Conservation (phyloP, 2,888 invertebrate genomes). For the Rhamphomyia laevipes region DNA sequence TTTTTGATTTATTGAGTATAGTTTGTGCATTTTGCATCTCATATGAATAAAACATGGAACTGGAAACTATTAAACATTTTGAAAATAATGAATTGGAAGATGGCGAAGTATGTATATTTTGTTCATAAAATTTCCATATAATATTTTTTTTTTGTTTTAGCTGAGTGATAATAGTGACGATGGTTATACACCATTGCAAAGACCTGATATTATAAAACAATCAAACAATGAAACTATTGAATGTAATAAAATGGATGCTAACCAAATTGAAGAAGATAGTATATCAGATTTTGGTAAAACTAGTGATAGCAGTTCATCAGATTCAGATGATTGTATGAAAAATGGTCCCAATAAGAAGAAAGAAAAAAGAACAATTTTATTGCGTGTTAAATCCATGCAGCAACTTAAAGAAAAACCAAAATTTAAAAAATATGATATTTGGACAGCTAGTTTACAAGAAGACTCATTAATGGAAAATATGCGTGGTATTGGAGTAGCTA, state of each 20-base stretch:
- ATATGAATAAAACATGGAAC: too few relatives aligned
- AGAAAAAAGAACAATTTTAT: constrained; percentile 28
- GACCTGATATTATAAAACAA: constrained; percentile 20
- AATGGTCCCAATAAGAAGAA: constrained; percentile 22
- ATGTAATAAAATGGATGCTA: constrained; percentile 4
- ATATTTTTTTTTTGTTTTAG: background rate
- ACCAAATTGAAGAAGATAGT: constrained; percentile 19
- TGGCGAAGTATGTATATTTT: background rate
- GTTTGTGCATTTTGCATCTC: too few relatives aligned
- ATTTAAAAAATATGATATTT: constrained; percentile 63
- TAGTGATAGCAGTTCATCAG: constrained; percentile 25
- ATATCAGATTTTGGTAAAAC: constrained; percentile 24
- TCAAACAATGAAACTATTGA: constrained; percentile 7
- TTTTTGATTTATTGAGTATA: too few relatives aligned
- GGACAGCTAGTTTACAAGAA: constrained; percentile 63
- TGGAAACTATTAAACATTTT: background rate
- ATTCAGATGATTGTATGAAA: constrained; percentile 29
- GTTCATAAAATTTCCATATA: background rate
- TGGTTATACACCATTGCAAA: constrained; percentile 32
- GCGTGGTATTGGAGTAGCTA: constrained; percentile 62
- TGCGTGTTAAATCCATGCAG: constrained; percentile 22
- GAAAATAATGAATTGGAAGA: background rate
- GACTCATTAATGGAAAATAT: constrained; percentile 68
- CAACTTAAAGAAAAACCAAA: constrained; percentile 26
- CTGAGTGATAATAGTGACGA: constrained; percentile 24